These are phyloP conservation scores for Bergia sp. DNA, from an alignment of 92 coral and sea anemone genomes.

Conservation along the genomic window DNA sequence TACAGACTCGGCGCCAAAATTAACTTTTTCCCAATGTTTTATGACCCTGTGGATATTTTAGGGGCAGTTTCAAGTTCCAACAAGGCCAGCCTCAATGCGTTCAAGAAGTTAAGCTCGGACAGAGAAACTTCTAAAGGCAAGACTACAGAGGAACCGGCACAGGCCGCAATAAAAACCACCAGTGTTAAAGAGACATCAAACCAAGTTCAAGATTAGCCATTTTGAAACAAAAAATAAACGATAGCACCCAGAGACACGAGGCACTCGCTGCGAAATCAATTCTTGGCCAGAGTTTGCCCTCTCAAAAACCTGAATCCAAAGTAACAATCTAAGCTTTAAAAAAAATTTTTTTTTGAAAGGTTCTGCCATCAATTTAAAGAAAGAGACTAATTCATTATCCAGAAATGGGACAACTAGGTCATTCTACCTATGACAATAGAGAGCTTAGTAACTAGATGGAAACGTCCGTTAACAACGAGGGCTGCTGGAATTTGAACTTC, in stretches of 20 bases:
- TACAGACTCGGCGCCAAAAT: neutral
- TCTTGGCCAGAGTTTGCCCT: slow-evolving; percentile 26
- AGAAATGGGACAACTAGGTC: neutral
- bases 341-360: too few species aligned
- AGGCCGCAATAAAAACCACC: neutral
- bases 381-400: neutral
- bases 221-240: neutral
- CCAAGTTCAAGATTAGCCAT: neutral
- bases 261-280: slow-evolving; percentile 48
- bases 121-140: too few species aligned
- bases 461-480: too few species aligned
- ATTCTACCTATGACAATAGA: too few species aligned
- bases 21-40: neutral
- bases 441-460: too few species aligned
- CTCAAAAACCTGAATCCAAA: neutral
- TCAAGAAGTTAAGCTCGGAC: too few species aligned
- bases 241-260: slow-evolving; percentile 40
- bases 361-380: neutral
- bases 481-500: too few species aligned
- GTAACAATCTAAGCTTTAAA: neutral
- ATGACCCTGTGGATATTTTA: neutral
- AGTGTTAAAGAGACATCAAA: neutral
- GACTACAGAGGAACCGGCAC: neutral
- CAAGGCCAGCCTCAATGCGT: neutral
- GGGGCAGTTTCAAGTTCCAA: neutral